These are phyloP conservation scores for Silurus aristotelis DNA, from an alignment of 2,797 vertebrate species.

Conservation along the genomic window DNA sequence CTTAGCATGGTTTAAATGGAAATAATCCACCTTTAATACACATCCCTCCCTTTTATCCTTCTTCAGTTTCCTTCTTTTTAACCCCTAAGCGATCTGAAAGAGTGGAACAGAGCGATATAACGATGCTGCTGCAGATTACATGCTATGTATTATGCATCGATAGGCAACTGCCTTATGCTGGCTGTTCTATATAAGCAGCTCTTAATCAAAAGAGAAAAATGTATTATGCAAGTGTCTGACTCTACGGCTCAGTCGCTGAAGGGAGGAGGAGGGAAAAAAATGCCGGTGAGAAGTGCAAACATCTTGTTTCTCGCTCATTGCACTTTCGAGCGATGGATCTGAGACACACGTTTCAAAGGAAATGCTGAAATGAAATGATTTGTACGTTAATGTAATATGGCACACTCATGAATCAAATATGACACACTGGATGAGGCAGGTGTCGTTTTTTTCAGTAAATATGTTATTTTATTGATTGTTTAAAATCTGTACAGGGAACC, in stretches of 20 bases:
- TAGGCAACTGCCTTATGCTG: slow-evolving; percentile 14
- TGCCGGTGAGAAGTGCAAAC: neutral
- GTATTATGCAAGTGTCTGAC: slow-evolving; percentile 6
- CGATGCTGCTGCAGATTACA: slow-evolving; percentile 18
- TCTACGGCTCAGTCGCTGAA: neutral
- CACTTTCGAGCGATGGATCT: neutral
- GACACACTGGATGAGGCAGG: neutral
- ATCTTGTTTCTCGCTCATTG: neutral
- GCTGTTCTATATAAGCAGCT: slow-evolving; percentile 23
- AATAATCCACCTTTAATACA: neutral
- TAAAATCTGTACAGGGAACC: neutral
- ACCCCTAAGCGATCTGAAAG: neutral
- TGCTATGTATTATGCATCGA: slow-evolving; percentile 25
- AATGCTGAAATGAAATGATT: neutral
- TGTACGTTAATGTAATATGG: neutral
- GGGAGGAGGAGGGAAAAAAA: neutral
- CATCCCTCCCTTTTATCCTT: neutral
- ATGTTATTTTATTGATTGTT: neutral
- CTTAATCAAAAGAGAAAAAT: slow-evolving; percentile 25
- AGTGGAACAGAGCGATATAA: neutral
- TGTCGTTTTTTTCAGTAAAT: neutral
- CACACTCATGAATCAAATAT: neutral
- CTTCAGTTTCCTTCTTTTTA: neutral
- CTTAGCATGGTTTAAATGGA: neutral
- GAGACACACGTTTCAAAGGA: neutral